These are phyloP conservation scores for Parotocinclus haroldoi DNA, from an alignment of 2,797 vertebrate species.

Conservation along the genomic window DNA sequence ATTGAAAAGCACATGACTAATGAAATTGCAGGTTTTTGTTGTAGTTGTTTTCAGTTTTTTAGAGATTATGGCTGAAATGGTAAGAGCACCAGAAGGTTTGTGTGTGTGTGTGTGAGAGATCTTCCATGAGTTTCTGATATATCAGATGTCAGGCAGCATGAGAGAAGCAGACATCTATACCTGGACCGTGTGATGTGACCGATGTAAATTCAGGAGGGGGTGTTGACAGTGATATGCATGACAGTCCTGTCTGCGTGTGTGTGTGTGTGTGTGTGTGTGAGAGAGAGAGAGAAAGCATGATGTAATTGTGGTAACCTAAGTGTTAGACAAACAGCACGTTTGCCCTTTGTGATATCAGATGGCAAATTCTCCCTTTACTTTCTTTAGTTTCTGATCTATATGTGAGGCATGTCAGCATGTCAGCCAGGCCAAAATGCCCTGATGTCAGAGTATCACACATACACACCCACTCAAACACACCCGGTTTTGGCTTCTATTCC, in stretches of 20 bases:
- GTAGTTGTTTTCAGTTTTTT: too few relatives aligned
- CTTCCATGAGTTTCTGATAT: constrained; percentile 21
- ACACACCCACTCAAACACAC: constrained; percentile 25
- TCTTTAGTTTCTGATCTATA: neutral
- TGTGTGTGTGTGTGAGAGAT: constrained; percentile 55
- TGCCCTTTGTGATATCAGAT: constrained; percentile 47
- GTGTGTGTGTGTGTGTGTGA: constrained; percentile 27
- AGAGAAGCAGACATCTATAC: constrained; percentile 39
- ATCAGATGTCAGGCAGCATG: constrained; percentile 45
- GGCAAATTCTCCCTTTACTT: constrained; percentile 21
- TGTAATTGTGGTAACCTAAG: constrained; percentile 57
- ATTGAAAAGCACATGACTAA: too few relatives aligned
- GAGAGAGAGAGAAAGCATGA: constrained; percentile 22
- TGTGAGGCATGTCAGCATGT: constrained; percentile 20
- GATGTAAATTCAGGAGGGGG: constrained; percentile 42
- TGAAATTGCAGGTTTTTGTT: too few relatives aligned
- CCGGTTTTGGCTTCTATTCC: constrained; percentile 8
- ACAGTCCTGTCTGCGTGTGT: constrained; percentile 37
- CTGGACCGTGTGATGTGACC: constrained; percentile 40
- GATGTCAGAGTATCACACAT: constrained; percentile 15
- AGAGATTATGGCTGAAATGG: too few relatives aligned
- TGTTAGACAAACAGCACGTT: constrained; percentile 50
- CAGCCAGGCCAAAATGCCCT: constrained; percentile 11
- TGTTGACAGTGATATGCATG: constrained; percentile 51
- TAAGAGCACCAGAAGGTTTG: neutral